Conservation (phyloP, 2,888 invertebrate species). For the Drosophila paucipuncta region DNA sequence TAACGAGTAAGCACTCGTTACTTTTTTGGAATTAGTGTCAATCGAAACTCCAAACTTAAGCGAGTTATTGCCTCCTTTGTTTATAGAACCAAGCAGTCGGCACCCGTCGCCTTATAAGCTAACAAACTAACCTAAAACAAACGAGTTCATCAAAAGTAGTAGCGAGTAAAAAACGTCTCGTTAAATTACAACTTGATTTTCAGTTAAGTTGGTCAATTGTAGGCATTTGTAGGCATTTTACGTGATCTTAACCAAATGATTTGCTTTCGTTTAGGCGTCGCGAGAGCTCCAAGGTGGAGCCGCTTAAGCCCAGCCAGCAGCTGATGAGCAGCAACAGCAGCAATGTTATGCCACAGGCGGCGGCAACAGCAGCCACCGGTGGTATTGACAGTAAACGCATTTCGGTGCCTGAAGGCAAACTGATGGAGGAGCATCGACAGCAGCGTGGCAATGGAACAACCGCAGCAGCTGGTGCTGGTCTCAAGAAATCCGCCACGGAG, state of each 20-base stretch:
- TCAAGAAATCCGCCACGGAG: constrained; percentile 86
- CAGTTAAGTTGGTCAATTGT: background rate
- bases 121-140: no score
- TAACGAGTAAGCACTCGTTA: background rate
- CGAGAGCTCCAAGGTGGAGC: constrained; percentile 86
- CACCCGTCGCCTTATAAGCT: background rate
- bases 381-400: constrained; percentile 80
- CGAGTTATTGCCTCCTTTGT: background rate
- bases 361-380: background rate
- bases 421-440: constrained; percentile 82
- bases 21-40: background rate
- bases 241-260: background rate
- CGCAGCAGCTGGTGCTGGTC: constrained; percentile 34
- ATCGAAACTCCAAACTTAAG: background rate
- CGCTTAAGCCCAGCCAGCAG: constrained; percentile 67
- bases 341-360: constrained; percentile 28
- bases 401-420: constrained; percentile 83
- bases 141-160: background rate
- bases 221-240: background rate
- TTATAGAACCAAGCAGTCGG: background rate
- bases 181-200: background rate
- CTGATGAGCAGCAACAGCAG: constrained; percentile 86
- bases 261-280: constrained; percentile 86
- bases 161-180: background rate
- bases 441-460: constrained; percentile 80